These are phyloP conservation scores for Martes flavigula DNA, from an alignment of 2,797 vertebrate genomes.

Conservation along the genomic window DNA sequence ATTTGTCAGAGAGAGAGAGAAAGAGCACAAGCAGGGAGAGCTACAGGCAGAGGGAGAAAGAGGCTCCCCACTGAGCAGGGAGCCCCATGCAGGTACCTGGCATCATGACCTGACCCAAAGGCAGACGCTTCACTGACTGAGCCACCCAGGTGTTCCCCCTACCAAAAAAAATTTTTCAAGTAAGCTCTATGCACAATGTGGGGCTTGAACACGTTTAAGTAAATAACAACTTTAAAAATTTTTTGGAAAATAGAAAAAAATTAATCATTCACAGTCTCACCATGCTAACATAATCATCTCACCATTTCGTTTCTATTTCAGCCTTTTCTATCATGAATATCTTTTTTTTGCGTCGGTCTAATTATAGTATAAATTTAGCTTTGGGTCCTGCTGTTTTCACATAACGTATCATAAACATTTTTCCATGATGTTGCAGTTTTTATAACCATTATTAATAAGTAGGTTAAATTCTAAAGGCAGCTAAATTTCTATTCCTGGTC, in stretches of 20 bases:
- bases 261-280: neutral
- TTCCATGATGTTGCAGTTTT: neutral
- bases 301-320: neutral
- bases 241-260: neutral
- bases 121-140: neutral
- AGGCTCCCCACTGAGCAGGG: too few species aligned
- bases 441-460: neutral
- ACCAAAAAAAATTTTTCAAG: neutral
- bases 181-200: neutral
- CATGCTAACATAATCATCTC: neutral
- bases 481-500: neutral
- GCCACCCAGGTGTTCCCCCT: neutral
- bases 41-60: too few species aligned
- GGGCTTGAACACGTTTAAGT: neutral
- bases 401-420: neutral
- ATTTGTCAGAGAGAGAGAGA: too few species aligned
- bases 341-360: neutral
- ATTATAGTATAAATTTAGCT: neutral
- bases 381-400: neutral
- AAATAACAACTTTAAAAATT: neutral
- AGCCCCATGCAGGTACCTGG: too few species aligned
- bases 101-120: neutral
- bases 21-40: too few species aligned
- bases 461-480: neutral
- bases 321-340: neutral